phyloP scores from a whole-genome alignment of 2,888 invertebrate species.

The Biston stratarius region DNA sequence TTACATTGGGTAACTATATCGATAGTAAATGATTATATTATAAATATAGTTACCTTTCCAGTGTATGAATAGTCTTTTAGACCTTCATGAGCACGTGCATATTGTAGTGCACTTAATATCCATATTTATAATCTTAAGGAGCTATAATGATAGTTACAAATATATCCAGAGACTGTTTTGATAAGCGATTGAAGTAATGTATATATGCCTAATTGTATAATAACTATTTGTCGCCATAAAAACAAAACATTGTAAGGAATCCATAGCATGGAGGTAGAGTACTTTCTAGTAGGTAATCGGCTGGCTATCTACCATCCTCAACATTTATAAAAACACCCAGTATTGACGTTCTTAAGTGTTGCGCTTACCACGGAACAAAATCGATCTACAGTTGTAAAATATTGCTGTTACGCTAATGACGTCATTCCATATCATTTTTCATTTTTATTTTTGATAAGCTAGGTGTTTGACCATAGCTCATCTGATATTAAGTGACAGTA shows the following conservation, averaged over 20 bases:
- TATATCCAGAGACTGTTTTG: constrained; percentile 2
- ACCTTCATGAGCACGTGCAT: constrained; percentile 1
- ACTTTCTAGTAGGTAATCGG: too few relatives aligned
- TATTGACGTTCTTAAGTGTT: too few relatives aligned
- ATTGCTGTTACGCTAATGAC: background rate
- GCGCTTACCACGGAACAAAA: too few relatives aligned
- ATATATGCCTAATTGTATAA: background rate
- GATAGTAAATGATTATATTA: background rate
- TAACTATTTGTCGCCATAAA: too few relatives aligned
- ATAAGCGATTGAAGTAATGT: background rate
- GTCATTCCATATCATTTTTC: background rate
- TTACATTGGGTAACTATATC: background rate
- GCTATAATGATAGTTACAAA: constrained; percentile 1
- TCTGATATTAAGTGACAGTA: too few relatives aligned
- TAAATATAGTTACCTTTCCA: background rate
- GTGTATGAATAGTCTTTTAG: background rate
- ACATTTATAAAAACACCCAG: too few relatives aligned
- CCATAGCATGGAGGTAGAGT: too few relatives aligned
- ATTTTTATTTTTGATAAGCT: too few relatives aligned
- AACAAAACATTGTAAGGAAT: background rate
- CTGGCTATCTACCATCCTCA: too few relatives aligned
- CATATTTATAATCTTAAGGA: background rate
- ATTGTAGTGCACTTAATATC: background rate
- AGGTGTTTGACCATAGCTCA: too few relatives aligned
- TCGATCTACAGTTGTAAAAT: background rate